phyloP scores from a whole-genome alignment of 2,797 vertebrate genomes.

The Ptychobarbus kaznakovi region DNA sequence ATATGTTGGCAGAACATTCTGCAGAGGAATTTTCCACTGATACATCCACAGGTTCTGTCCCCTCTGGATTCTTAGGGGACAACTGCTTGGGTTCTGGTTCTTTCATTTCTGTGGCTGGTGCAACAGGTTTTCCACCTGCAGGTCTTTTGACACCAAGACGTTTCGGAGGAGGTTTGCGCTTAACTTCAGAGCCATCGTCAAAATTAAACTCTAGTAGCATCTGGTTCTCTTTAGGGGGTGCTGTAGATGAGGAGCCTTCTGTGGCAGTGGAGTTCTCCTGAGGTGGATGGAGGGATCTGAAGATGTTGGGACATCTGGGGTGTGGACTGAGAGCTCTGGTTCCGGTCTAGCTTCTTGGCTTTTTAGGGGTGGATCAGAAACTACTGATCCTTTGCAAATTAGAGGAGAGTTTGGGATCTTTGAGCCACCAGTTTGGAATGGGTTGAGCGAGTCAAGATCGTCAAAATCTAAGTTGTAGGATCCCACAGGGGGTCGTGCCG shows the following conservation, averaged over 20 bases:
- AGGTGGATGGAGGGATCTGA: constrained; percentile 3
- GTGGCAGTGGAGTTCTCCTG: constrained; percentile 50
- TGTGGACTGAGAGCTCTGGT: constrained; percentile 13
- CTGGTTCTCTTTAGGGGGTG: constrained; percentile 62
- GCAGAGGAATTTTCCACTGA: no score
- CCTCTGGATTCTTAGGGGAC: constrained; percentile 42
- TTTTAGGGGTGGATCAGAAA: constrained; percentile 5
- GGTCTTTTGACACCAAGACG: constrained; percentile 76
- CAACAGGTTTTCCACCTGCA: constrained; percentile 70
- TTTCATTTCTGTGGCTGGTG: constrained; percentile 36
- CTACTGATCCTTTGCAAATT: constrained; percentile 46
- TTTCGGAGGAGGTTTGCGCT: constrained; percentile 76
- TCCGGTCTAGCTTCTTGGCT: background rate
- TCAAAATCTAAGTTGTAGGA: constrained; percentile 72
- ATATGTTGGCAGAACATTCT: no score
- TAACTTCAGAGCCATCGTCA: constrained; percentile 67
- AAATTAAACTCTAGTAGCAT: constrained; percentile 86
- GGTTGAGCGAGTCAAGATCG: constrained; percentile 69
- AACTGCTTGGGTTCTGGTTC: constrained; percentile 50
- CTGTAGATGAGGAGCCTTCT: constrained; percentile 46
- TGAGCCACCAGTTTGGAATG: constrained; percentile 71
- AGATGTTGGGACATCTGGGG: background rate
- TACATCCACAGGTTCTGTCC: constrained; percentile 47
- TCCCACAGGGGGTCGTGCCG: constrained; percentile 62
- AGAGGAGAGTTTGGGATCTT: constrained; percentile 72